Evolutionary conservation across 1,140 invertebrate genomes (phyloP), one percentile per base, ranked within the genome.

Genomic region (Meloidogyne exigua): DNA sequence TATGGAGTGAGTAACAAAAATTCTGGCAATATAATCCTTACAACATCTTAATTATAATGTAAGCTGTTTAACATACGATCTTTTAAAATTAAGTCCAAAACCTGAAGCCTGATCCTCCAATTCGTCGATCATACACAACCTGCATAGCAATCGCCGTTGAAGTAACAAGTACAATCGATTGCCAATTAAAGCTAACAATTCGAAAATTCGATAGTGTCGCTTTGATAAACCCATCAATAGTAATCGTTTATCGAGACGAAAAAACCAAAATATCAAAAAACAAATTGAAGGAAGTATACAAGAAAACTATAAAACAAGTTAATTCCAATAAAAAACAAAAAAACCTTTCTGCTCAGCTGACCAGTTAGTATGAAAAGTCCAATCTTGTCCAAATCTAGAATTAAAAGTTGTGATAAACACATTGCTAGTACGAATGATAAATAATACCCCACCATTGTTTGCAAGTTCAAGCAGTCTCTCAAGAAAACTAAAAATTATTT

Each of bases 311-410:
- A 76, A 42, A 62, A 63, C 21, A 42, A n/a, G 18, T 62, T 44
- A 25, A 23, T 65, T 4, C 13, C 23, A 57, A 18, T 57, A 26
- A 66, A 10, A 66, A 32, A 23, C 39, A 76, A 23, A 49, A 25
- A 21, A 10, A 77, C 68, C 66, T 79, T 78, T 32, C 72, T 70
- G 28, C 76, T 71, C 10, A 76, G 36, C 26, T 77, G 62, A 1
- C 76, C 78, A 62, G 76, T 66, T 21, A 79, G 39, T 2, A 71
- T 64, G 25, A 68, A 79, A 1, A 78, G 63, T 23, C 76, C 76
- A n/a, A 79, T 12, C 23, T 79, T 65, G 63, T 79, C 76, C 26
- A 80, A 25, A 26, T 77, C 76, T 23, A n/a, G 5, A 49, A 57
- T 5, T 18, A n/a, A 57, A 57, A n/a, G 13, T 49, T 39, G 3